Evolutionary conservation across 2,888 invertebrate species (phyloP).

Genomic region (Thalpophila matura): DNA sequence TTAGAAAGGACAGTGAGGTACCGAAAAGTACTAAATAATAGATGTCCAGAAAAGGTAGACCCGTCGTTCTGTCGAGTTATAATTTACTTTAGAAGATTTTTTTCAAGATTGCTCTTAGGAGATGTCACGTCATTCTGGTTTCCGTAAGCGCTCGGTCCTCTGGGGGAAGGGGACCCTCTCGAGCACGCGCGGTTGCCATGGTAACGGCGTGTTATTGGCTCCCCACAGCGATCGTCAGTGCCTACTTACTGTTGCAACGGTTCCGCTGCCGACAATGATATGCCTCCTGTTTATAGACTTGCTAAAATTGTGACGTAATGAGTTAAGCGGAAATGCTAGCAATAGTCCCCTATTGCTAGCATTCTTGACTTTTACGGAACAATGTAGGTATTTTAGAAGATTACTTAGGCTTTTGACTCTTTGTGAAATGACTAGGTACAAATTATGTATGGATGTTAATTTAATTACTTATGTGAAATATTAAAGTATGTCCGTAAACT

Average conservation of each 20-base stretch:
- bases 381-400: conserved; percentile 38
- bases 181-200: conserved; percentile 81
- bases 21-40: conserved; percentile 73
- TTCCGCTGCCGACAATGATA: conserved; percentile 66
- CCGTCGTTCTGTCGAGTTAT: conserved; percentile 45
- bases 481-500: too few species aligned
- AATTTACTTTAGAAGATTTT: conserved; percentile 46
- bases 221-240: conserved; percentile 79
- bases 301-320: conserved; percentile 68
- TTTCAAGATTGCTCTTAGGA: conserved; percentile 66
- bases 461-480: neutral
- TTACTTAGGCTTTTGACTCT: conserved; percentile 21
- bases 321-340: conserved; percentile 48
- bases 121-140: conserved; percentile 82
- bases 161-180: conserved; percentile 81
- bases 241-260: conserved; percentile 64
- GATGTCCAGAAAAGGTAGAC: conserved; percentile 68
- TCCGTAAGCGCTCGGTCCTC: conserved; percentile 75
- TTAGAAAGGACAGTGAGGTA: conserved; percentile 63
- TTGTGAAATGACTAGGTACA: neutral
- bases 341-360: too few species aligned
- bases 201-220: conserved; percentile 87
- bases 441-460: neutral
- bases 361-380: conserved; percentile 45
- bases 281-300: conserved; percentile 64